Percentiles rank a stretch among this genome's conserved stretches.
Conservation (phyloP, 2,888 invertebrate genomes). For the Pristionchus maxplancki region DNA sequence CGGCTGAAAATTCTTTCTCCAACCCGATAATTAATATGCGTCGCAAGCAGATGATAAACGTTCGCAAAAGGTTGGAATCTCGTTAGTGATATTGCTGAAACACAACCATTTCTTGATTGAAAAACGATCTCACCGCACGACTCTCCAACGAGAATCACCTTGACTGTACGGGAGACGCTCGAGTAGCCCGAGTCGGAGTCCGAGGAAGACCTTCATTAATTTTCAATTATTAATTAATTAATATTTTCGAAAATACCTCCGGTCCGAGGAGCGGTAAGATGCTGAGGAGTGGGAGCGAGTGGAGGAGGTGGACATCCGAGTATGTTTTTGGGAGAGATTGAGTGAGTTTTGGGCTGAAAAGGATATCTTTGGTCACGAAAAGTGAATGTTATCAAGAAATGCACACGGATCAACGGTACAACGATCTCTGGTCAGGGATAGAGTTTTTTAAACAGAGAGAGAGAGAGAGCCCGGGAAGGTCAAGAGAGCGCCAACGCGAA, state of each 20-base stretch:
- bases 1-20: constrained; percentile 59
- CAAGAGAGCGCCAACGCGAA: not conserved
- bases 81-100: too few species aligned
- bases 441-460: too few species aligned
- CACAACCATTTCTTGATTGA: not conserved
- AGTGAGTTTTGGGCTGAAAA: too few species aligned
- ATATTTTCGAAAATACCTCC: constrained; percentile 11
- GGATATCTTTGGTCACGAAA: too few species aligned
- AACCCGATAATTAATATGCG: too few species aligned
- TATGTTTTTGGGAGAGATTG: not conserved
- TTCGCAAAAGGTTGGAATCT: too few species aligned
- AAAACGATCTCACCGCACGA: not conserved
- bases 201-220: not conserved
- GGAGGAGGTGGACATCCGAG: not conserved
- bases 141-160: constrained; percentile 30
- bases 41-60: too few species aligned
- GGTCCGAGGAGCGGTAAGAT: not conserved
- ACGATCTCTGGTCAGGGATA: too few species aligned
- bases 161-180: constrained; percentile 8
- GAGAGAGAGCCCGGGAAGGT: too few species aligned
- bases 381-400: too few species aligned
- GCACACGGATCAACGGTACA: too few species aligned
- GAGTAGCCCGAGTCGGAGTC: constrained; percentile 38
- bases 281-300: not conserved
- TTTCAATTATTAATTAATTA: not conserved